Percentiles rank a stretch among this genome's conserved stretches.
Conservation (phyloP, 2,888 invertebrate genomes). For the Muschampia plurimacula region DNA sequence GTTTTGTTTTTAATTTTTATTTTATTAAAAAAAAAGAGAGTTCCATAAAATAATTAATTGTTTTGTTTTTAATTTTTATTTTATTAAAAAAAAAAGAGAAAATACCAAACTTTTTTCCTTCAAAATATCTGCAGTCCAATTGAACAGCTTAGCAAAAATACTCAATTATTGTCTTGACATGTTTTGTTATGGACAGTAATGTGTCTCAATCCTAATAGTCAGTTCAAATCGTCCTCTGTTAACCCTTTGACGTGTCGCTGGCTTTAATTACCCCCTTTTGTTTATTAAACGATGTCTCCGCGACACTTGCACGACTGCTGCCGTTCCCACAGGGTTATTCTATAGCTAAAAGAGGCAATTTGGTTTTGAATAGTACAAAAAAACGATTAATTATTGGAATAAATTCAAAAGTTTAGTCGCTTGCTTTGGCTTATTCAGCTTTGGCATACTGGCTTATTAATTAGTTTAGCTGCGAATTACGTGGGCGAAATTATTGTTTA, state of each 20-base stretch:
- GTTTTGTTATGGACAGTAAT: constrained; percentile 9
- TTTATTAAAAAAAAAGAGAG: not conserved
- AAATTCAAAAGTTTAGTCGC: no score
- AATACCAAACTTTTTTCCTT: not conserved
- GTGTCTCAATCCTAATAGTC: constrained; percentile 22
- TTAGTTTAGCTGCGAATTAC: no score
- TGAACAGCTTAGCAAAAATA: not conserved
- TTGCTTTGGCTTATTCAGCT: no score
- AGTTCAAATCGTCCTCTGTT: constrained; percentile 56
- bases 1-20: no score
- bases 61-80: no score
- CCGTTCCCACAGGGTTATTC: constrained; percentile 26
- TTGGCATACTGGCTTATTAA: no score
- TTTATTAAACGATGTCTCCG: constrained; percentile 74
- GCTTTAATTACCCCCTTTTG: constrained; percentile 73
- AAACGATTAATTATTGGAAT: not conserved
- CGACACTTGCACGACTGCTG: constrained; percentile 56
- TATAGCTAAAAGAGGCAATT: not conserved
- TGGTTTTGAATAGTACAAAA: not conserved
- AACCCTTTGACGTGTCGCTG: constrained; percentile 83
- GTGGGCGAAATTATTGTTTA: no score
- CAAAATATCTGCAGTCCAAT: not conserved
- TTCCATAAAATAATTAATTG: no score
- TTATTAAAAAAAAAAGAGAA: not conserved
- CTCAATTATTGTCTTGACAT: constrained; percentile 7